Evolutionary conservation across 2,797 vertebrate species (phyloP).

Genomic region (Syngnathus rostellatus): DNA sequence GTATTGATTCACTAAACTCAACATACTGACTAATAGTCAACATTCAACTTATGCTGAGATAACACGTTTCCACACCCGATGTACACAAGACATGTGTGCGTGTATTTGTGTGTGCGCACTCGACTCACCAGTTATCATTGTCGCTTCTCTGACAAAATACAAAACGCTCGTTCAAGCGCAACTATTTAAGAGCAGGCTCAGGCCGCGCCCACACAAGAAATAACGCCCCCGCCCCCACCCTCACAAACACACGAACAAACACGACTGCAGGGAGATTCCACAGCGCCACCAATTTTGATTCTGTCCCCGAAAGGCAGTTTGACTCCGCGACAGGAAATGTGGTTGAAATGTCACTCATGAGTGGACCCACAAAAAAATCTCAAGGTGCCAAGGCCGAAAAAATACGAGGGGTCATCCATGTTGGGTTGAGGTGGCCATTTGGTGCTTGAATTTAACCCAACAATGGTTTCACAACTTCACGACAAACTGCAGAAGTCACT

Average conservation of each 20-base stretch:
- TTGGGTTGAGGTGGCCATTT: too few species aligned
- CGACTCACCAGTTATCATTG: conserved; percentile 1
- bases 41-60: background rate
- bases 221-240: background rate
- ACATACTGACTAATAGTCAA: background rate
- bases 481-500: too few species aligned
- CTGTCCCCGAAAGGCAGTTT: too few species aligned
- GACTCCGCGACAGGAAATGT: too few species aligned
- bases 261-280: background rate
- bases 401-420: too few species aligned
- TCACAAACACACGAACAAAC: background rate
- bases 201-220: background rate
- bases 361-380: too few species aligned
- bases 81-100: background rate
- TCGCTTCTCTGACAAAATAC: background rate
- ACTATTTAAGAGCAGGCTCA: background rate
- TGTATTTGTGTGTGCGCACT: too few species aligned
- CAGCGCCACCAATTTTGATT: too few species aligned
- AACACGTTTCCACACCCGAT: background rate
- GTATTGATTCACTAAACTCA: background rate
- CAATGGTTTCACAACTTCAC: too few species aligned
- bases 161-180: background rate
- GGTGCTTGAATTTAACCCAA: too few species aligned
- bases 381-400: too few species aligned
- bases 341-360: too few species aligned